phyloP scores from a whole-genome alignment of 2,888 invertebrate genomes.

The Drymonia ruficornis region DNA sequence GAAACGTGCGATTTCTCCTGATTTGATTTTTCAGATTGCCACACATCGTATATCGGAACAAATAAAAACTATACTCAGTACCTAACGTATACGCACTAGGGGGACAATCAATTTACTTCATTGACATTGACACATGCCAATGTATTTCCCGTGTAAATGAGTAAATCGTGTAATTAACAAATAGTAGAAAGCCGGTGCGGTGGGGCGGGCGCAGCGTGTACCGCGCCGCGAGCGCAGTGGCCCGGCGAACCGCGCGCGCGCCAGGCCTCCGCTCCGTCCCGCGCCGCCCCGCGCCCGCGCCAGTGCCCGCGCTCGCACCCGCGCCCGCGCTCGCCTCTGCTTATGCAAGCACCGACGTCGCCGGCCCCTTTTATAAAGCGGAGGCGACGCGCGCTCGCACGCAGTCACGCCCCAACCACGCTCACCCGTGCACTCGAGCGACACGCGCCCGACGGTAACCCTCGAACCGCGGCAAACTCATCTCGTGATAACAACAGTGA shows the following conservation, averaged over 20 bases:
- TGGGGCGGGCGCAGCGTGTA: conserved; percentile 38
- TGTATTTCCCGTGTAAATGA: conserved; percentile 52
- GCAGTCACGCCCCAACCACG: conserved; percentile 75
- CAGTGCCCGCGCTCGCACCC: conserved; percentile 31
- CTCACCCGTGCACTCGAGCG: conserved; percentile 66
- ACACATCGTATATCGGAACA: background rate
- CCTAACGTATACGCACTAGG: background rate
- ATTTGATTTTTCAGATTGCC: background rate
- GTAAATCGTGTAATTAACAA: conserved; percentile 65
- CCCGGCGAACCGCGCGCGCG: conserved; percentile 57
- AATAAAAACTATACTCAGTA: background rate
- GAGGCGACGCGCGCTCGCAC: conserved; percentile 67
- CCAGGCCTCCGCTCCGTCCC: conserved; percentile 42
- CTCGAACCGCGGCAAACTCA: conserved; percentile 35
- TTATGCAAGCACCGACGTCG: conserved; percentile 42
- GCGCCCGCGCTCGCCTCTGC: conserved; percentile 51
- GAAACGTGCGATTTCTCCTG: conserved; percentile 2
- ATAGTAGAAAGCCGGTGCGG: conserved; percentile 61
- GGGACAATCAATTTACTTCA: background rate
- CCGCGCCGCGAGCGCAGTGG: conserved; percentile 58
- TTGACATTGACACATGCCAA: conserved; percentile 37
- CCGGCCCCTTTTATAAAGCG: conserved; percentile 69
- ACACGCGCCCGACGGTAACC: conserved; percentile 58
- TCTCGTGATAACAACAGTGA: conserved; percentile 39
- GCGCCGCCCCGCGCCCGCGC: conserved; percentile 41